Evolutionary conservation across 2,113 vertebrate species (phyloP).

Genomic region (Bubo blakistoni): DNA sequence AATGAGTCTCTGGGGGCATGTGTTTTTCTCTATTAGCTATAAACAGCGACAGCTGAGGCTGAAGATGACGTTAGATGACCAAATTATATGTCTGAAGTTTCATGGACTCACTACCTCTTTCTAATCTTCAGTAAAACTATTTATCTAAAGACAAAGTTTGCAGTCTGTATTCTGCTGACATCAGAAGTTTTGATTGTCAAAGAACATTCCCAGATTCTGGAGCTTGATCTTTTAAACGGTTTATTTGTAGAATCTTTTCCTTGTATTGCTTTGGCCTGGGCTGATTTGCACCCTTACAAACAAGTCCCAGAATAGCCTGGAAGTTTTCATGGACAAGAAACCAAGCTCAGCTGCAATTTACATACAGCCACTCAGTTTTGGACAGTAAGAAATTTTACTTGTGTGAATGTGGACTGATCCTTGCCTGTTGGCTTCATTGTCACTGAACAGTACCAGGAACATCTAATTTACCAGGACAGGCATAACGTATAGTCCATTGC

Average conservation of each 20-base stretch:
- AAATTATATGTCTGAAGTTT: background rate
- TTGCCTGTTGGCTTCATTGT: background rate
- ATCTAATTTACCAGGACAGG: background rate
- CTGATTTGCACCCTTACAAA: background rate
- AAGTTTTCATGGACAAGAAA: background rate
- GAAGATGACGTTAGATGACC: background rate
- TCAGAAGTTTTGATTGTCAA: background rate
- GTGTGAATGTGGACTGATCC: background rate
- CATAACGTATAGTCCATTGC: background rate
- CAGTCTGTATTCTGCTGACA: background rate
- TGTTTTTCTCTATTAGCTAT: background rate
- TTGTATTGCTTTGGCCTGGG: background rate
- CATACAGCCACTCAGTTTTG: background rate
- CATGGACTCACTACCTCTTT: fast-evolving
- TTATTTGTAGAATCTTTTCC: background rate
- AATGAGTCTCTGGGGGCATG: background rate
- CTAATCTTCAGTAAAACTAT: background rate
- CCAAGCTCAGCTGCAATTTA: background rate
- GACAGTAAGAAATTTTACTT: background rate
- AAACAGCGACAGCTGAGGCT: background rate
- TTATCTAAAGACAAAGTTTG: background rate
- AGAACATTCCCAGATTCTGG: background rate
- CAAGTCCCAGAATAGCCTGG: background rate
- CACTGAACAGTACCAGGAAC: background rate
- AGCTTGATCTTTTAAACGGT: background rate